Evolutionary conservation across 1,140 invertebrate species (phyloP).

Genomic region (Aphelinus certus): DNA sequence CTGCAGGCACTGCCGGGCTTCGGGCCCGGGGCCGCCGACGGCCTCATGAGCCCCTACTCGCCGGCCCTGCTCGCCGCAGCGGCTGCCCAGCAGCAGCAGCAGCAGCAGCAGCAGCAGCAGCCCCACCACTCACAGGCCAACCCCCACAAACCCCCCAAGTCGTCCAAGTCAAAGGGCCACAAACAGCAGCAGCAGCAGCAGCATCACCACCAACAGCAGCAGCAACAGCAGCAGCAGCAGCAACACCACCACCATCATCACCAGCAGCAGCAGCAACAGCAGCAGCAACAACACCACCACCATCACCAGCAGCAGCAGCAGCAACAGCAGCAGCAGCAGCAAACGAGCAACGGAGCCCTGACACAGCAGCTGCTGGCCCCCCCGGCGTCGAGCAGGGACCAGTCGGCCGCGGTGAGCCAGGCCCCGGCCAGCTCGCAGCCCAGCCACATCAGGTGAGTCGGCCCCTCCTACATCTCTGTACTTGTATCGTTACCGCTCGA

Average conservation of each 20-base stretch:
- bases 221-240: slow-evolving; percentile 33
- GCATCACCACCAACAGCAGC: not conserved
- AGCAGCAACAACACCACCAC: not conserved
- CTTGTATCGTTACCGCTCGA: not conserved
- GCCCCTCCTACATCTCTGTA: not conserved
- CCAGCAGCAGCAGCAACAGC: slow-evolving; percentile 1
- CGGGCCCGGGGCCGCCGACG: slow-evolving; percentile 61
- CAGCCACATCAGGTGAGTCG: slow-evolving; percentile 62
- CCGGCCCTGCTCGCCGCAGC: slow-evolving; percentile 59
- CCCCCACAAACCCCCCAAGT: slow-evolving; percentile 50
- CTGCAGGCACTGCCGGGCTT: slow-evolving; percentile 78
- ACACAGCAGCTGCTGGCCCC: not conserved
- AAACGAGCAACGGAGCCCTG: not conserved
- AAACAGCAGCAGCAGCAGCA: slow-evolving; percentile 9
- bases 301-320: slow-evolving; percentile 2
- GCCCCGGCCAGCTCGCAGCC: slow-evolving; percentile 59
- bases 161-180: slow-evolving; percentile 23
- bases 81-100: slow-evolving; percentile 37
- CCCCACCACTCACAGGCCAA: too few species aligned
- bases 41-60: slow-evolving; percentile 64
- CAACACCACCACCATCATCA: slow-evolving; percentile 20
- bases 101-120: too few species aligned
- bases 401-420: slow-evolving; percentile 53
- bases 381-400: not conserved
- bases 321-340: slow-evolving; percentile 7